Base-by-base conservation (phyloP, 2,113 vertebrate species). In the Cygnus buccinator region DNA sequence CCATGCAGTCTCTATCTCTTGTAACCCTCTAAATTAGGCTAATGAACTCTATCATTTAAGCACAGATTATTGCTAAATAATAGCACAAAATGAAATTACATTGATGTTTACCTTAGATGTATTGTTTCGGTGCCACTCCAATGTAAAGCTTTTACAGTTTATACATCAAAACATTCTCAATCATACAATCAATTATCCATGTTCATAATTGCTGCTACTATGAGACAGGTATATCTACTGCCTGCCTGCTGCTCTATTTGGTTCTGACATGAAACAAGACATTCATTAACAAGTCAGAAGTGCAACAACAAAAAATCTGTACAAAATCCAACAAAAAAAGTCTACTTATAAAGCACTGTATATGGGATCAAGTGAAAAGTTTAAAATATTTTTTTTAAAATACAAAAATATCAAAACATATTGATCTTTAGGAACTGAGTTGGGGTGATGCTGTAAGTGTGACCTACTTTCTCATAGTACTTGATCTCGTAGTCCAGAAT, bases 401-500 rank as follows among this genome's bases (percentile, higher is more conserved):
- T 71, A 20, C 41, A 65, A 43, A 58, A 70, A 86, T 68, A 33
- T 87, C 0, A 31, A 52, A 96, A 85, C 62, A 97, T 80, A 85
- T 46, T 91, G 74, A 12, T 93, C 11, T 95, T 87, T 67, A 95
- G 72, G 67, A 35, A 93, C 94, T 95, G 81, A 94, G 89, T 89
- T 97, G 82, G 96, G 90, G 94, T 93, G 91, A 98, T 97, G 78
- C 91, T 96, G 75, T 82, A 95, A 96, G 85, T 83, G 94, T 98
- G 96, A 98, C 98, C 97, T 98, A 99, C 99, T 99, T 99, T 99
- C 97, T 99, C 99, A 97, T 99, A 99, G 98, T 99, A 99, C 98
- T 99, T 99, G 98, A 99, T 98, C 98, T 99, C 99, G 93, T 99
- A 99, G 98, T 99, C 99, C 95, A 99, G 97, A 98, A 99, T 97